Evolutionary conservation across 2,888 invertebrate genomes (phyloP), one percentile per base, ranked within the genome.

Genomic region (Eutolmus rufibarbis): DNA sequence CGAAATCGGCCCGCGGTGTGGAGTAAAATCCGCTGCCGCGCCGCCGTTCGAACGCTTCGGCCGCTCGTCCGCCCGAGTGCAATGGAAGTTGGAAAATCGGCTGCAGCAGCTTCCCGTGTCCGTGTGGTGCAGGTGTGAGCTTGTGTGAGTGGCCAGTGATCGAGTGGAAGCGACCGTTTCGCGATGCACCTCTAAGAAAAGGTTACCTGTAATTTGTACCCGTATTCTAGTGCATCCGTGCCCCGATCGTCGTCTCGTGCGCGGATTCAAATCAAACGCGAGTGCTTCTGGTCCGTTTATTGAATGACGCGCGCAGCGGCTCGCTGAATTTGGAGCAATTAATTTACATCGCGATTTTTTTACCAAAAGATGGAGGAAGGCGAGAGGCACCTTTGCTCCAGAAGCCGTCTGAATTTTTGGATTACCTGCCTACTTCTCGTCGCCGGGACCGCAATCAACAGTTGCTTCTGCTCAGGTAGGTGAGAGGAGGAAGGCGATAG

Each of bases 401-500:
- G 74, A 28, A 74, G 16, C 46, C 57, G 43, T 31, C 31, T 74
- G 31, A 34, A 74, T 74, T 85, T 85, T 74, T 85, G 85, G 85
- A 85, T 66, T 84, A 84, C 66, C 40, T 84, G 14, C 46, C 74
- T 56, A 3, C 8, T 46, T 14, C 43, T 85, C 19, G 16, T 74
- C 16, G 57, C 43, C 23, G 85, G 74, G 46, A 74, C 12, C 19
- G 14, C 74, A 34, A 74, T 85, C 28, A 74, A 28, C 85, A 74
- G 85, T 46, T 85, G 85, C 74, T 31, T 74, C 23, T 85, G 85
- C 46, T 46, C 85, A 85, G 85, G 85, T 85, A 85, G 46, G 46
- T 66, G 19, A 37, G 76, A 34, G 19, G 34, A 37, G 46, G 79
- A 46, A 79, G 19, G 16, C 46, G 79, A 40, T 43, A 40, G 12